phyloP scores from a whole-genome alignment of 1,140 invertebrate species.

The Hermetia illucens region DNA sequence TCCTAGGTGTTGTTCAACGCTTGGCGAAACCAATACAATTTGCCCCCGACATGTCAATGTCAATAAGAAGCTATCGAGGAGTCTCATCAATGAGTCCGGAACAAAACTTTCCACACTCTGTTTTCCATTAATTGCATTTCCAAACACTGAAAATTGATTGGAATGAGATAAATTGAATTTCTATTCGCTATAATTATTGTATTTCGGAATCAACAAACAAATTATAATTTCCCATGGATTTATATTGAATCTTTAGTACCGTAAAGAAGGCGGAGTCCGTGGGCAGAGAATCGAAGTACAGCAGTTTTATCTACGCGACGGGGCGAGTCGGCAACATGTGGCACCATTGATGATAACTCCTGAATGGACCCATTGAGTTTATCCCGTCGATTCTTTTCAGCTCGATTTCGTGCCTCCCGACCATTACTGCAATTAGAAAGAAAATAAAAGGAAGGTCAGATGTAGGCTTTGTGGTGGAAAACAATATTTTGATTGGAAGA shows the following conservation, averaged over 20 bases:
- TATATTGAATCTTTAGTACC: no score
- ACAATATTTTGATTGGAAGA: no score
- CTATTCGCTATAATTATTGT: no score
- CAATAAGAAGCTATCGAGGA: slow-evolving; percentile 55
- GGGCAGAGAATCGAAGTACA: slow-evolving; percentile 66
- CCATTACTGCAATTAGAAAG: slow-evolving; percentile 47
- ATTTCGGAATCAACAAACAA: no score
- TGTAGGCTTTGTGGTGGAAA: neutral
- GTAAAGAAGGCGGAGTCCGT: slow-evolving; percentile 43
- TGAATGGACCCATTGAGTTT: slow-evolving; percentile 77
- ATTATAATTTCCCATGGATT: no score
- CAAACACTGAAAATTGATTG: slow-evolving; percentile 34
- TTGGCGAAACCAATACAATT: slow-evolving; percentile 75
- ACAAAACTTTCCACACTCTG: slow-evolving; percentile 20
- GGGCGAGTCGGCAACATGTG: slow-evolving; percentile 60
- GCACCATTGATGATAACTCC: slow-evolving; percentile 66
- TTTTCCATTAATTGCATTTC: slow-evolving; percentile 27
- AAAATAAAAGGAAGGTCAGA: slow-evolving; percentile 7
- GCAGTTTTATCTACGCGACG: slow-evolving; percentile 82
- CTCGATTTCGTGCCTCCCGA: slow-evolving; percentile 61
- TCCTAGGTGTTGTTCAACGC: slow-evolving; percentile 67
- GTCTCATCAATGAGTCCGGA: slow-evolving; percentile 31
- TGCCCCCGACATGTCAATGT: slow-evolving; percentile 67
- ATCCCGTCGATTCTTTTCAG: slow-evolving; percentile 79
- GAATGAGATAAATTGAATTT: no score